Evolutionary conservation across 1,140 invertebrate species (phyloP).

Genomic region (Drosophila fuyamai): DNA sequence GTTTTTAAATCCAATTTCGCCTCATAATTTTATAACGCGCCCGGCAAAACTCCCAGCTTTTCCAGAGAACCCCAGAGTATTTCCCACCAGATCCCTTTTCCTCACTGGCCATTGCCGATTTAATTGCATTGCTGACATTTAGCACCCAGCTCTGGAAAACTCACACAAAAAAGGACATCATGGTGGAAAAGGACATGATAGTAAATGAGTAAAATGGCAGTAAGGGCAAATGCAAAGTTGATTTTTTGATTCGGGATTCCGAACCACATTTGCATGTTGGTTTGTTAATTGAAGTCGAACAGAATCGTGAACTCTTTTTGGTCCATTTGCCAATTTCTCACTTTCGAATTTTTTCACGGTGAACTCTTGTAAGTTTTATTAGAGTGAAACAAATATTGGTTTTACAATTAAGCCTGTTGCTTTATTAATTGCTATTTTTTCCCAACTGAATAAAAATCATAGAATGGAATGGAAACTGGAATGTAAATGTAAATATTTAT

Average conservation of each 20-base stretch:
- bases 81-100: constrained; percentile 7
- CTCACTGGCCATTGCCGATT: constrained; percentile 66
- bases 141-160: constrained; percentile 54
- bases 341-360: neutral
- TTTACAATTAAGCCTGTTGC: too few species aligned
- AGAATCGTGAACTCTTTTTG: neutral
- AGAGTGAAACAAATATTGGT: neutral
- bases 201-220: constrained; percentile 6
- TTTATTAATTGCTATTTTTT: too few species aligned
- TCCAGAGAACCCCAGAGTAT: neutral
- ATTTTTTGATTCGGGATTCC: constrained; percentile 1
- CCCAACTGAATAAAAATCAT: too few species aligned
- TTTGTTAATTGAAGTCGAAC: constrained; percentile 26
- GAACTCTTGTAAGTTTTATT: neutral
- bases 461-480: too few species aligned
- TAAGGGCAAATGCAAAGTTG: constrained; percentile 12
- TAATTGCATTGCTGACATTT: constrained; percentile 82
- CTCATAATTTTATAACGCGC: constrained; percentile 75
- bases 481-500: too few species aligned
- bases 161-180: constrained; percentile 17
- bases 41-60: constrained; percentile 17
- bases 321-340: constrained; percentile 11
- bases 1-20: constrained; percentile 78
- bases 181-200: constrained; percentile 2
- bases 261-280: constrained; percentile 26